Conservation (phyloP, 2,888 invertebrate genomes). For the Odontocolon sp. region DNA sequence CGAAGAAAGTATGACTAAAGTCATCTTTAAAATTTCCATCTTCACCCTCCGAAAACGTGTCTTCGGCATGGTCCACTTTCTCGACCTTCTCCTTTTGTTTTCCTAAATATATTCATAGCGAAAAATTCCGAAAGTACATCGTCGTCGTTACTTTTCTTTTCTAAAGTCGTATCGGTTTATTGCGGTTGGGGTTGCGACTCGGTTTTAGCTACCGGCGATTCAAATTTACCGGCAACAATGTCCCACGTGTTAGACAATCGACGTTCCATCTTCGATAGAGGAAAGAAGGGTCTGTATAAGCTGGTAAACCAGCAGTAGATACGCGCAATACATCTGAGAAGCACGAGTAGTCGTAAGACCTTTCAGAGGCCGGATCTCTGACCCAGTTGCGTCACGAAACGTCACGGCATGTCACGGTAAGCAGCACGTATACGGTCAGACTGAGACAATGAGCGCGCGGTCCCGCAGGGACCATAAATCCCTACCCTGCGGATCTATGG, state of each 20-base stretch:
- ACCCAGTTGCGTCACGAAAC: constrained; percentile 75
- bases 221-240: constrained; percentile 13
- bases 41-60: constrained; percentile 32
- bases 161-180: constrained; percentile 49
- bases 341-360: constrained; percentile 57
- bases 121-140: constrained; percentile 18
- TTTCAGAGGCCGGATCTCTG: constrained; percentile 65
- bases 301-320: constrained; percentile 32
- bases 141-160: constrained; percentile 16
- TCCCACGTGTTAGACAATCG: constrained; percentile 53
- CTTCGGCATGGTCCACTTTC: constrained; percentile 42
- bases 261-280: constrained; percentile 4
- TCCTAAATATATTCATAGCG: constrained; percentile 15
- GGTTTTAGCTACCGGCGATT: constrained; percentile 45
- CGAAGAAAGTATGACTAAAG: constrained; percentile 39
- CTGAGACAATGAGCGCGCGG: constrained; percentile 70
- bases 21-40: constrained; percentile 50
- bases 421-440: constrained; percentile 57
- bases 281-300: background rate
- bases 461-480: constrained; percentile 75
- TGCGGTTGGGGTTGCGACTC: constrained; percentile 41
- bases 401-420: constrained; percentile 69
- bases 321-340: constrained; percentile 22
- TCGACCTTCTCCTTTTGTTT: constrained; percentile 28
- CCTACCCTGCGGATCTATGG: constrained; percentile 51